Evolutionary conservation across 2,888 invertebrate genomes (phyloP).

Genomic region (Drosophila limbata): DNA sequence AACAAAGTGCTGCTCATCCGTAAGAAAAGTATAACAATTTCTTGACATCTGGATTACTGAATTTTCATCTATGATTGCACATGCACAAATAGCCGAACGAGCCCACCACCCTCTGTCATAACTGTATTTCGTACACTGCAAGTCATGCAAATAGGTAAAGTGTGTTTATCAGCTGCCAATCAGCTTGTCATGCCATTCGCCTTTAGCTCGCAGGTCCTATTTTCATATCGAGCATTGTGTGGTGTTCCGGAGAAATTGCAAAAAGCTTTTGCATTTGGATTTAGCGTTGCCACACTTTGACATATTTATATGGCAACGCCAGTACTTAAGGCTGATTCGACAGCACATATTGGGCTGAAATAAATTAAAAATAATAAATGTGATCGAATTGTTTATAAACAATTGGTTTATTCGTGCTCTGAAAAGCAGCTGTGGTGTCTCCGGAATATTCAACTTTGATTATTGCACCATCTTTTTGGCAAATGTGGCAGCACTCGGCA

Average conservation of each 20-base stretch:
- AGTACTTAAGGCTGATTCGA: slow-evolving; percentile 20
- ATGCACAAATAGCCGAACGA: slow-evolving; percentile 15
- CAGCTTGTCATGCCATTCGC: slow-evolving; percentile 45
- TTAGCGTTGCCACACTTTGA: slow-evolving; percentile 52
- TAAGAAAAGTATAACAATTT: slow-evolving; percentile 14
- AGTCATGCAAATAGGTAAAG: slow-evolving; percentile 34
- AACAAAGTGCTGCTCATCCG: slow-evolving; percentile 17
- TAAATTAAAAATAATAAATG: slow-evolving; percentile 11
- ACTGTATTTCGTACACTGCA: slow-evolving; percentile 23
- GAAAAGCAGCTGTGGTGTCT: slow-evolving; percentile 1
- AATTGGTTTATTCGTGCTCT: slow-evolving; percentile 24
- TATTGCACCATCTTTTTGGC: slow-evolving; percentile 26
- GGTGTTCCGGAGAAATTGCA: slow-evolving; percentile 30
- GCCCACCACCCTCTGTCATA: slow-evolving; percentile 4
- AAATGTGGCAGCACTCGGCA: slow-evolving; percentile 58
- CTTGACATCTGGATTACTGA: slow-evolving; percentile 17
- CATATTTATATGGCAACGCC: slow-evolving; percentile 41
- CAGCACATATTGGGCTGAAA: slow-evolving; percentile 28
- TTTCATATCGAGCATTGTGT: slow-evolving; percentile 43
- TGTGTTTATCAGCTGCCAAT: slow-evolving; percentile 62
- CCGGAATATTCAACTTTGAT: not conserved
- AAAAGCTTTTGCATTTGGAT: slow-evolving; percentile 46
- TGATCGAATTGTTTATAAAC: slow-evolving; percentile 53
- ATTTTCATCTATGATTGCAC: slow-evolving; percentile 18
- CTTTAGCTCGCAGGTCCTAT: slow-evolving; percentile 36